phyloP scores from a whole-genome alignment of 2,113 vertebrate species.

The Electrona antarctica region DNA sequence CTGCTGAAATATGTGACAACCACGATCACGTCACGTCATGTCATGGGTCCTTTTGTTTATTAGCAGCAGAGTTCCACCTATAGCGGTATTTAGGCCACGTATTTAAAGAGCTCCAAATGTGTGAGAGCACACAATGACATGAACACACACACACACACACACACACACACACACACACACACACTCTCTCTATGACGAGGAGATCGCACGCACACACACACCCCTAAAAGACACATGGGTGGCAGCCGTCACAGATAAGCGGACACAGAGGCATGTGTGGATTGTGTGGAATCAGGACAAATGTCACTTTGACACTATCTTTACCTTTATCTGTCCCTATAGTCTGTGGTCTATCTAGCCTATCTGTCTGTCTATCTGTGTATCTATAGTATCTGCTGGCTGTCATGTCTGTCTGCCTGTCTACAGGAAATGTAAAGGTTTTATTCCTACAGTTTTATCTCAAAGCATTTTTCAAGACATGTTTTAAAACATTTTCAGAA shows the following conservation, averaged over 20 bases:
- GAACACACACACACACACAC: no score
- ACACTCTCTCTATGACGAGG: no score
- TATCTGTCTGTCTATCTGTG: slow-evolving; percentile 25
- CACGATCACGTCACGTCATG: no score
- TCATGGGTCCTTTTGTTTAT: no score
- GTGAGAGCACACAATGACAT: no score
- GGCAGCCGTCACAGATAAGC: slow-evolving; percentile 57
- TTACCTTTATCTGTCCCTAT: slow-evolving; percentile 39
- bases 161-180: no score
- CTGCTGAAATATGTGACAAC: no score
- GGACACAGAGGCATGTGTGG: slow-evolving; percentile 54
- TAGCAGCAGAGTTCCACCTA: no score
- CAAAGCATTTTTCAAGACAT: slow-evolving; percentile 60
- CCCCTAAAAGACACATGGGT: background rate
- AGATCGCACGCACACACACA: slow-evolving; percentile 25
- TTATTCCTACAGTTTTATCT: slow-evolving; percentile 53
- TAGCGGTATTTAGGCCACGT: no score
- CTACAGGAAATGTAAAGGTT: background rate
- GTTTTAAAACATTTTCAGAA: background rate
- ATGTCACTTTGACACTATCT: slow-evolving; percentile 62
- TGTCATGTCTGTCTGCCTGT: slow-evolving; percentile 55
- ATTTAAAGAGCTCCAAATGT: no score
- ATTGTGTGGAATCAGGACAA: slow-evolving; percentile 68
- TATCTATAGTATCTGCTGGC: slow-evolving; percentile 23
- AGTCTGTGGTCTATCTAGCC: slow-evolving; percentile 38